Base-by-base conservation (phyloP, 2,888 invertebrate genomes). In the Ochlodes sylvanus region DNA sequence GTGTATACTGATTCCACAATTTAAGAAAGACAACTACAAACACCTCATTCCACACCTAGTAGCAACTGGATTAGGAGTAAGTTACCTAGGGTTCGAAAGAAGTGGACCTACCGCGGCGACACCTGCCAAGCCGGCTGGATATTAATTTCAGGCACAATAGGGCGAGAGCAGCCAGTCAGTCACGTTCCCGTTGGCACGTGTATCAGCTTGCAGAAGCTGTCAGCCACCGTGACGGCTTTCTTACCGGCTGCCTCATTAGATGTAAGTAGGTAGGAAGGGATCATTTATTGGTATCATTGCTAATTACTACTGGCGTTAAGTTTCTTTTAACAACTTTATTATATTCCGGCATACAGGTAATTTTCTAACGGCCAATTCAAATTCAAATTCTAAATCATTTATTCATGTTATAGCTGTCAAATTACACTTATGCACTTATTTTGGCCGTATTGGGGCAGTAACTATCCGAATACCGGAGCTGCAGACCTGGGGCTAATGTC, bases 161-260 rank as follows among this genome's bases (percentile, higher is more conserved):
- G 77, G 76, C 79, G 77, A 74, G 75, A 66, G 66, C 32, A 32
- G 73, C 76, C 80, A 83, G 82, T 86, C 60, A 80, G 88, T 86
- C 87, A 86, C 85, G 90, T 85, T 81, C 89, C 86, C 84, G 86
- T 90, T 89, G 86, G 75, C 83, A 74, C 78, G 76, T 77, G 89
- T 81, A 84, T 88, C 87, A 72, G 75, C 84, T 90, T 89, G 82
- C 88, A 75, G 32, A 41, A 17, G 75, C 71, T 58, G 38, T 50
- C 65, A 65, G 57, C 47, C 17, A 58, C 65, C 65, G 65, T 65
- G 65, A 65, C 65, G 57, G 57, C 58, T 58, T 58, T 52, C 56
- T 64, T 63, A 32, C 50, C 42, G 17, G 50, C 19, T 4, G 4
- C 12, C 17, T 50, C 19, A 50, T 50, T 50, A 19, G 12, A 50